Evolutionary conservation across 2,888 invertebrate genomes (phyloP).

Genomic region (Macrostomum cliftonense): DNA sequence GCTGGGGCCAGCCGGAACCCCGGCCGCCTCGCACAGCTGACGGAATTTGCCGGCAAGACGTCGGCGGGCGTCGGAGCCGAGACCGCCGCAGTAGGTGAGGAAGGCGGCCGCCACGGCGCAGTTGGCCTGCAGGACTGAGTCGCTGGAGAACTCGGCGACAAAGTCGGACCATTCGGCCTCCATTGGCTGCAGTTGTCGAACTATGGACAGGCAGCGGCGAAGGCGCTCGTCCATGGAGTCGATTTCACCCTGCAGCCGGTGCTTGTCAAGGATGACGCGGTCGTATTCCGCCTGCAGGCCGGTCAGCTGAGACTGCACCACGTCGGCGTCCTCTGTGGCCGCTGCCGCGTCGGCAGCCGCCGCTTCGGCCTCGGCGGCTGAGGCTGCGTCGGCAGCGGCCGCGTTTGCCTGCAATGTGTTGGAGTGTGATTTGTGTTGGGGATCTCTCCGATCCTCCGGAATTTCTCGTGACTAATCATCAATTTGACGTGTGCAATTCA

Average conservation of each 20-base stretch:
- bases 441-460: no score
- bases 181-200: conserved; percentile 19
- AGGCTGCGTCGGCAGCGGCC: conserved; percentile 2
- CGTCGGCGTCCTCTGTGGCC: conserved; percentile 23
- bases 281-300: conserved; percentile 30
- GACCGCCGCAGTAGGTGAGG: conserved; percentile 31
- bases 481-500: no score
- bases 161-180: conserved; percentile 4
- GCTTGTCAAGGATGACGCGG: conserved; percentile 31
- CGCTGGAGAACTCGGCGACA: not conserved
- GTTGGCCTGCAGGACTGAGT: not conserved
- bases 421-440: not conserved
- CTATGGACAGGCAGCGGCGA: conserved; percentile 28
- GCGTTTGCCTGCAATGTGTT: conserved; percentile 2
- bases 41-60: conserved; percentile 4
- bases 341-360: conserved; percentile 19
- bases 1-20: no score
- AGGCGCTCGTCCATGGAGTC: conserved; percentile 33
- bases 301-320: conserved; percentile 27
- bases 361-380: conserved; percentile 8
- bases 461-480: no score
- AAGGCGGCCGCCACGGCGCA: conserved; percentile 33
- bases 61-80: conserved; percentile 30
- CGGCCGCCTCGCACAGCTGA: conserved; percentile 2
- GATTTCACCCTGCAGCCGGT: conserved; percentile 31